Evolutionary conservation across 2,797 vertebrate genomes (phyloP).

Genomic region (Gallirallus australis): DNA sequence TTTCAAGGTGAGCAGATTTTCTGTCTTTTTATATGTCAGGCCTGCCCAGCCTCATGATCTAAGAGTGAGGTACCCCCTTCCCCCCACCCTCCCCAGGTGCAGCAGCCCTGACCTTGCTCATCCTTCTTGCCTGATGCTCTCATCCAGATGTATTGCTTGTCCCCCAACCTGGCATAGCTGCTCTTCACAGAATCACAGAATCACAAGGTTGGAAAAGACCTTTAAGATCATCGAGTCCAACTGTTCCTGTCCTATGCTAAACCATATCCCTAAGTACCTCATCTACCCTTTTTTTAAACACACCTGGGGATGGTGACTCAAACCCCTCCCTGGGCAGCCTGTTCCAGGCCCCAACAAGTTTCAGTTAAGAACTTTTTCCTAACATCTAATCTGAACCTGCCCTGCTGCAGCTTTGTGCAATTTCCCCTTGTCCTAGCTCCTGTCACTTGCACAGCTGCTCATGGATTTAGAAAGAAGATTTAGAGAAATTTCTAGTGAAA

Average conservation of each 20-base stretch:
- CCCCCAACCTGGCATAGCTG: background rate
- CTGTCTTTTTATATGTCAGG: background rate
- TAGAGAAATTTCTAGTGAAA: background rate
- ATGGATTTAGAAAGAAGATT: background rate
- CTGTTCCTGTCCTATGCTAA: too few relatives aligned
- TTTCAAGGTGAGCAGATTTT: slow-evolving; percentile 81
- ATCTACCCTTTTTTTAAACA: too few relatives aligned
- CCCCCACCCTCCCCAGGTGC: fast-evolving
- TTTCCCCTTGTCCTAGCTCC: too few relatives aligned
- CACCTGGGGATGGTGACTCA: too few relatives aligned
- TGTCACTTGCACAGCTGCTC: background rate
- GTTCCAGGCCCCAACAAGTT: too few relatives aligned
- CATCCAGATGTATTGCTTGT: background rate
- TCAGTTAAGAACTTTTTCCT: too few relatives aligned
- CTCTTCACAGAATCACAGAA: background rate
- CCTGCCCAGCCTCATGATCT: background rate
- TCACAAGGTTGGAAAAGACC: too few relatives aligned
- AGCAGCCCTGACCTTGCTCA: background rate
- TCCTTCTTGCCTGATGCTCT: fast-evolving
- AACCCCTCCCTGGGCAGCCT: too few relatives aligned
- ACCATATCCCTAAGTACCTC: too few relatives aligned
- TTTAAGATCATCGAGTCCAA: too few relatives aligned
- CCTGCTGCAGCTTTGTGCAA: too few relatives aligned
- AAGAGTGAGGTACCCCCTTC: background rate
- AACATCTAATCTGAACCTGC: too few relatives aligned